A percentile compares a stretch with the other conserved stretches of the same genome.
Conservation (phyloP, 2,888 invertebrate species). For the Temnothorax unifasciatus region DNA sequence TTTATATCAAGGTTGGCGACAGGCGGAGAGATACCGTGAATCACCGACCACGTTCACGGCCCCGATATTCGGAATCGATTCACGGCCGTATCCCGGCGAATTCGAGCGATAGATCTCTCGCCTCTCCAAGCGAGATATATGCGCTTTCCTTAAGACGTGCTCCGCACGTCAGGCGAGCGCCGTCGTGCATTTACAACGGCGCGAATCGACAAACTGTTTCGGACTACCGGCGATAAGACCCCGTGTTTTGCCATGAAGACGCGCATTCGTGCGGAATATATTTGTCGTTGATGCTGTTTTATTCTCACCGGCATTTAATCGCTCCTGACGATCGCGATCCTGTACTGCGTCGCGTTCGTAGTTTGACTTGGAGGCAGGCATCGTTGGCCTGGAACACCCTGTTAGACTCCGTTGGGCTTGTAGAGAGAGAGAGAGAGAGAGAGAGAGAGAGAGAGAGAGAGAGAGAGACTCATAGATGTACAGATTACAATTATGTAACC, state of each 20-base stretch:
- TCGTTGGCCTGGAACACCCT: constrained; percentile 17
- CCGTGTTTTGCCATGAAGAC: constrained; percentile 13
- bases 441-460: constrained; percentile 11
- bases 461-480: constrained; percentile 26
- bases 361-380: background rate
- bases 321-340: constrained; percentile 24
- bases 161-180: constrained; percentile 61
- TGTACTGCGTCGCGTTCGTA: background rate
- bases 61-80: constrained; percentile 58
- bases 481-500: constrained; percentile 46
- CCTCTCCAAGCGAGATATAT: constrained; percentile 61
- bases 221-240: constrained; percentile 44
- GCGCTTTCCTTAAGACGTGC: constrained; percentile 60
- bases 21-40: constrained; percentile 63
- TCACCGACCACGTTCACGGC: constrained; percentile 50
- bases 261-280: constrained; percentile 33
- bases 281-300: constrained; percentile 38
- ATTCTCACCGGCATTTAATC: constrained; percentile 35
- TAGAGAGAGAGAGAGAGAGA: constrained; percentile 7
- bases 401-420: background rate
- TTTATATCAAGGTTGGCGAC: constrained; percentile 65
- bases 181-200: constrained; percentile 46
- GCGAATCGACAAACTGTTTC: constrained; percentile 44
- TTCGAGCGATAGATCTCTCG: constrained; percentile 72
- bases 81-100: constrained; percentile 55